A percentile compares a stretch with the other conserved stretches of the same genome.
Conservation (phyloP, 1,140 invertebrate genomes). For the Periplaneta americana region DNA sequence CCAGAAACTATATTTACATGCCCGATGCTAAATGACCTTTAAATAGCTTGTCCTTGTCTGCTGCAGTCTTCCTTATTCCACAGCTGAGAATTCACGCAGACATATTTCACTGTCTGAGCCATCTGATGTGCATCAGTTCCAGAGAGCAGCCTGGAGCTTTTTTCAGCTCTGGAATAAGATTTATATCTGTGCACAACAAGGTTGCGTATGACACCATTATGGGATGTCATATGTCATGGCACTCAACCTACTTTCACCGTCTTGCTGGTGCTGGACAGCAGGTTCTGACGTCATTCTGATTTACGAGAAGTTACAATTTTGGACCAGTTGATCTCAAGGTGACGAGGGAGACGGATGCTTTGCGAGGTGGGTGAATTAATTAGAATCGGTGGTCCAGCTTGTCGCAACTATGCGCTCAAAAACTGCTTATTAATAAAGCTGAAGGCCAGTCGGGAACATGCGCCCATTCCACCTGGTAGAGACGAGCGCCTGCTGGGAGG, state of each 20-base stretch:
- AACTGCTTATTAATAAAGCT: not conserved
- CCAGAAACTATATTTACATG: no score
- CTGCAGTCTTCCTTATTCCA: no score
- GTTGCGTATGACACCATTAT: not conserved
- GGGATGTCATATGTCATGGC: not conserved
- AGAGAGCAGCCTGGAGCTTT: no score
- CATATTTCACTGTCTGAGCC: no score
- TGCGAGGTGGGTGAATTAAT: not conserved
- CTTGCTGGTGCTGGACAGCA: not conserved
- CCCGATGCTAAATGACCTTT: no score
- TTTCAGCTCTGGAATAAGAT: no score
- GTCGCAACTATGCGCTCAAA: not conserved
- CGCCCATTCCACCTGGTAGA: not conserved
- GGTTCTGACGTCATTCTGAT: not conserved
- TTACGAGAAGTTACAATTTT: not conserved
- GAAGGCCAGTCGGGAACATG: not conserved
- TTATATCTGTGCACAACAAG: no score
- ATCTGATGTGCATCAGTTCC: no score
- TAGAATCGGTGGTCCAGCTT: not conserved
- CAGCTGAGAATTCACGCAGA: no score
- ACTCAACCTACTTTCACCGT: not conserved
- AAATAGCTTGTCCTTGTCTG: no score
- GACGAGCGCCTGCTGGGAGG: no score
- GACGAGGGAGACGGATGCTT: not conserved
- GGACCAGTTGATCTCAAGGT: not conserved